Evolutionary conservation across 2,113 vertebrate species (phyloP).

Genomic region (Hemiscyllium ocellatum): DNA sequence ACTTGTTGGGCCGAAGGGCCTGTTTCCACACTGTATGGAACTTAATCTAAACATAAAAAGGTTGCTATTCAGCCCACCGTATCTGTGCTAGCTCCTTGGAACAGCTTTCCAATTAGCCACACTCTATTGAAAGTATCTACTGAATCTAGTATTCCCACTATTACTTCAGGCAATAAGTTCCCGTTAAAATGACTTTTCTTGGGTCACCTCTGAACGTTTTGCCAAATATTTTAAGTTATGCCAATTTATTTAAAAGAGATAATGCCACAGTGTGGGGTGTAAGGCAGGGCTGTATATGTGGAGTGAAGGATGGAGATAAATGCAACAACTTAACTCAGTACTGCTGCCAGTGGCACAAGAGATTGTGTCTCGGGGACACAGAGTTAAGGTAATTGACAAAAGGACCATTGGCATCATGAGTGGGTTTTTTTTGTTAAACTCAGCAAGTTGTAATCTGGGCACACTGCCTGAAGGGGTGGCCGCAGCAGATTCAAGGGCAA

Average conservation of each 20-base stretch:
- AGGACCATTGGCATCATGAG: neutral
- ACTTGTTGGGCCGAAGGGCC: too few species aligned
- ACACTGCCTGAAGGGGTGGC: neutral
- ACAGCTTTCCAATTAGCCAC: neutral
- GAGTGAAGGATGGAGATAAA: neutral
- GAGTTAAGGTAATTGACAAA: neutral
- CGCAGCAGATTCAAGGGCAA: neutral
- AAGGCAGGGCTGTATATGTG: neutral
- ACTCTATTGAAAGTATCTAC: neutral
- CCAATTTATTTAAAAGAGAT: neutral
- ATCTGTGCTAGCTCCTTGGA: neutral
- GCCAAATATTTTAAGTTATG: neutral
- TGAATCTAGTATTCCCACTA: neutral
- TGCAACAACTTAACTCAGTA: neutral
- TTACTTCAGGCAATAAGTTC: neutral
- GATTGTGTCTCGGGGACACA: neutral
- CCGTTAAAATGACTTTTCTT: neutral
- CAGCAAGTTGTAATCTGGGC: too few species aligned
- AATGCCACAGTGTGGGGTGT: neutral
- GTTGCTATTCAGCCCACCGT: neutral
- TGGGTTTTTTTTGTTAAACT: neutral
- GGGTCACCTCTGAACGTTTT: neutral
- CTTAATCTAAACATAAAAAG: neutral
- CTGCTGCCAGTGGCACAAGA: neutral
- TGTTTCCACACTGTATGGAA: too few species aligned